phyloP scores from a whole-genome alignment of 2,797 vertebrate species.

The Sebastes trivittatus region DNA sequence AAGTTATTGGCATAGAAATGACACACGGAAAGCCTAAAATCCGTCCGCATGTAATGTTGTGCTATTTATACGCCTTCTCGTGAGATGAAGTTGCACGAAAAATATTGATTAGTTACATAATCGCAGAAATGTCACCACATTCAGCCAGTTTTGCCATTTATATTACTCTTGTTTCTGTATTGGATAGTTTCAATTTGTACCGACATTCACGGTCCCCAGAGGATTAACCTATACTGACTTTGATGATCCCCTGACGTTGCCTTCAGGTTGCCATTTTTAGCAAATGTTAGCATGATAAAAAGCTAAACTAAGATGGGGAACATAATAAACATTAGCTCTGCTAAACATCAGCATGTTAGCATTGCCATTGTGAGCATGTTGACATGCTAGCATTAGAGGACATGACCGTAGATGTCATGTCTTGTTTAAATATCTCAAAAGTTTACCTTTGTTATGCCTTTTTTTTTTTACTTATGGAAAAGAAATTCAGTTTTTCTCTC shows the following conservation, averaged over 20 bases:
- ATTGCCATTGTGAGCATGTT: background rate
- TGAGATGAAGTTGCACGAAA: too few relatives aligned
- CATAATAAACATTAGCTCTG: background rate
- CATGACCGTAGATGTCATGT: background rate
- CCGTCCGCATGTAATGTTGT: too few relatives aligned
- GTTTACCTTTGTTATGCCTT: background rate
- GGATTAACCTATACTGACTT: too few relatives aligned
- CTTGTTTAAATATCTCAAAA: background rate
- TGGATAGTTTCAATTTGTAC: background rate
- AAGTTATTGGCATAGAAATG: too few relatives aligned
- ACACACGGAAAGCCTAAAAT: too few relatives aligned
- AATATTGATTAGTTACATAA: too few relatives aligned
- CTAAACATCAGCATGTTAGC: background rate
- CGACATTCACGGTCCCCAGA: background rate
- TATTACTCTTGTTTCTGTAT: background rate
- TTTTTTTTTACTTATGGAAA: background rate
- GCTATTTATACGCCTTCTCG: too few relatives aligned
- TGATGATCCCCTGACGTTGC: too few relatives aligned
- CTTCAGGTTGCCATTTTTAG: too few relatives aligned
- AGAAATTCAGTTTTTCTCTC: background rate
- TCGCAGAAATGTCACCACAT: too few relatives aligned
- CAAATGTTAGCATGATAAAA: too few relatives aligned
- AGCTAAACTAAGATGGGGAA: background rate
- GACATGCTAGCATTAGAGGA: background rate
- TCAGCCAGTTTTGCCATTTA: background rate